Base-by-base conservation (phyloP, 2,797 vertebrate genomes). In the Eremophila alpestris region DNA sequence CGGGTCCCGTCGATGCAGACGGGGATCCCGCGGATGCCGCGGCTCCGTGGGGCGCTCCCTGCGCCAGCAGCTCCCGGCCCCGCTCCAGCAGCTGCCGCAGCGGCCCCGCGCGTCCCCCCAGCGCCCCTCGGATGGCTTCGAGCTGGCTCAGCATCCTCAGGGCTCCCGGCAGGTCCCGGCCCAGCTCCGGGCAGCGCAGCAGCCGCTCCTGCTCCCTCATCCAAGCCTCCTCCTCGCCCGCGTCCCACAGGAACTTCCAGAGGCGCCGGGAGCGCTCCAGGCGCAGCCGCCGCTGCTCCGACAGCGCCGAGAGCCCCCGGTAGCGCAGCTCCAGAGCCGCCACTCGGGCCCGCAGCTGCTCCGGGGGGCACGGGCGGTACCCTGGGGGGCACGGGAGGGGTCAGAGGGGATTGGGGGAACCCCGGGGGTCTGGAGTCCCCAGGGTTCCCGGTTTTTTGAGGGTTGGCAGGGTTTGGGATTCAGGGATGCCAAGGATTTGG, bases 221-320 rank as follows among this genome's bases (percentile, higher is more conserved):
- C 99, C 99, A 99, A 11, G 99, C 98, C 27, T 99, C 98, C 29
- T 99, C 98, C 96, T 99, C 99, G 3, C 99, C 99, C 34, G 98
- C 91, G 81, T 99, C 99, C 99, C 99, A 99, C 90, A 99, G 97
- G 96, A 99, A 99, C 88, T 99, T 98, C 99, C 99, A 99, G 34
- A 99, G 98, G 19, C 98, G 98, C 1, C 98, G 98, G 0, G 99
- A 99, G 36, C 99, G 99, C 94, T 99, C 99, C 24, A 99, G 97
- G 5, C 98, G 96, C 17, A 96, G 97, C 22, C 98, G 97, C 8
- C 99, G 97, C 4, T 96, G 87, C 0, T 87, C 98, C 1, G 98
- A 98, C 77, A 99, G 96, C n/a, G 96, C 96, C 45, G 98, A 98
- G 29, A 99, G 97, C 43, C 99, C 98, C 77, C 98, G 98, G 32